Conservation (phyloP, 2,113 vertebrate genomes). For the Trogon melanurus region DNA sequence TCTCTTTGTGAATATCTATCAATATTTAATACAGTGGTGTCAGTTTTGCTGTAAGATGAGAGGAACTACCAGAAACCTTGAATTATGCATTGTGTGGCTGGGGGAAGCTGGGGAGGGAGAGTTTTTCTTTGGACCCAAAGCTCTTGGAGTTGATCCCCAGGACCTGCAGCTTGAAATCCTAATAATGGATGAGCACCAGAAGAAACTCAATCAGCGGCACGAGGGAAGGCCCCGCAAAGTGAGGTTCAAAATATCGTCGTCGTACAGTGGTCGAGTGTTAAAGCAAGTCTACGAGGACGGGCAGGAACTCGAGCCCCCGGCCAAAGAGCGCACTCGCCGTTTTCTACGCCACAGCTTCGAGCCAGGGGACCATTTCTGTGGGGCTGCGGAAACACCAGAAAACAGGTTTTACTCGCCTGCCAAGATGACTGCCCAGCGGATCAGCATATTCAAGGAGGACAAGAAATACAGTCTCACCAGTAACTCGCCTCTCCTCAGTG, state of each 20-base stretch:
- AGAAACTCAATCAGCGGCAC: slow-evolving; percentile 72
- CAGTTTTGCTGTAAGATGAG: slow-evolving; percentile 78
- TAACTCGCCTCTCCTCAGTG: slow-evolving; percentile 47
- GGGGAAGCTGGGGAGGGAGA: slow-evolving; percentile 46
- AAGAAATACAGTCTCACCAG: slow-evolving; percentile 66
- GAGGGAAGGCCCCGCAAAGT: slow-evolving; percentile 90
- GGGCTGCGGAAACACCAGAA: slow-evolving; percentile 67
- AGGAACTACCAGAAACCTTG: slow-evolving; percentile 43
- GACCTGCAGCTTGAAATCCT: neutral
- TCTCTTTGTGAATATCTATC: slow-evolving; percentile 64
- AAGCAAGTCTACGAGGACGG: slow-evolving; percentile 97
- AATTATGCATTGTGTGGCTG: slow-evolving; percentile 70
- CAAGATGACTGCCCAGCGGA: slow-evolving; percentile 87
- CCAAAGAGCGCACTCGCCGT: slow-evolving; percentile 87
- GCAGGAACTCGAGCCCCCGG: slow-evolving; percentile 90
- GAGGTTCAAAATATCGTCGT: slow-evolving; percentile 92
- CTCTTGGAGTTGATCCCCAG: neutral
- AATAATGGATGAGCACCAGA: slow-evolving; percentile 86
- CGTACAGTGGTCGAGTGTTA: slow-evolving; percentile 91
- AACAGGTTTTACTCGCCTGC: slow-evolving; percentile 70
- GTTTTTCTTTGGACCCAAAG: slow-evolving; percentile 14
- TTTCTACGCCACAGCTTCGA: slow-evolving; percentile 85
- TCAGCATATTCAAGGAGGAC: slow-evolving; percentile 88
- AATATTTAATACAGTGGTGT: slow-evolving; percentile 79
- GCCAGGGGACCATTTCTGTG: slow-evolving; percentile 76